A percentile compares a stretch with the other conserved stretches of the same genome.
phyloP scores from a whole-genome alignment of 2,797 vertebrate species.

The Phoxinus dragarum region DNA sequence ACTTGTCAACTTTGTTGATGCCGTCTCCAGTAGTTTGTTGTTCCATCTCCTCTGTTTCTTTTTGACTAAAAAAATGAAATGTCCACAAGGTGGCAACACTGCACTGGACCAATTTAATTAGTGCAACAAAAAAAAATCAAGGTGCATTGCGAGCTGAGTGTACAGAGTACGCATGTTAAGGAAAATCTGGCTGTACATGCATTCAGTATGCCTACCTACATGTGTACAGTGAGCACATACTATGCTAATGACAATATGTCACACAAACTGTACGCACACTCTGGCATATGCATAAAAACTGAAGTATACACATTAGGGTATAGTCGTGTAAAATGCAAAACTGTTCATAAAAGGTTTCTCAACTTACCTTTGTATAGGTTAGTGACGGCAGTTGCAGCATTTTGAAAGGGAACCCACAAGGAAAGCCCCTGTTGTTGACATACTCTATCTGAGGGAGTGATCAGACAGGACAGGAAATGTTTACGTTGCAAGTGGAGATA shows the following conservation, averaged over 20 bases:
- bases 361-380: constrained; percentile 95
- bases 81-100: not conserved
- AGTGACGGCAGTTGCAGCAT: constrained; percentile 97
- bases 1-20: not conserved
- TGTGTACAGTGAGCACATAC: not conserved
- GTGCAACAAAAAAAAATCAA: not conserved
- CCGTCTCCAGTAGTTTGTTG: not conserved
- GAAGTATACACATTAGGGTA: not conserved
- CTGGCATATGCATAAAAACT: not conserved
- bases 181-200: not conserved
- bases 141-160: not conserved
- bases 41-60: not conserved
- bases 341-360: not conserved
- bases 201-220: not conserved
- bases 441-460: constrained; percentile 85
- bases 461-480: constrained; percentile 44
- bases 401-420: constrained; percentile 98
- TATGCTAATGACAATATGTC: not conserved
- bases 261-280: not conserved
- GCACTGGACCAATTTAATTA: not conserved
- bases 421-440: constrained; percentile 98
- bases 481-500: constrained; percentile 35
- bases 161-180: not conserved
- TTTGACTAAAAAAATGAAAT: not conserved
- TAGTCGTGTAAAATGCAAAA: not conserved